These are phyloP conservation scores for Siniperca knerii DNA, from an alignment of 2,113 vertebrate genomes.

Conservation along the genomic window DNA sequence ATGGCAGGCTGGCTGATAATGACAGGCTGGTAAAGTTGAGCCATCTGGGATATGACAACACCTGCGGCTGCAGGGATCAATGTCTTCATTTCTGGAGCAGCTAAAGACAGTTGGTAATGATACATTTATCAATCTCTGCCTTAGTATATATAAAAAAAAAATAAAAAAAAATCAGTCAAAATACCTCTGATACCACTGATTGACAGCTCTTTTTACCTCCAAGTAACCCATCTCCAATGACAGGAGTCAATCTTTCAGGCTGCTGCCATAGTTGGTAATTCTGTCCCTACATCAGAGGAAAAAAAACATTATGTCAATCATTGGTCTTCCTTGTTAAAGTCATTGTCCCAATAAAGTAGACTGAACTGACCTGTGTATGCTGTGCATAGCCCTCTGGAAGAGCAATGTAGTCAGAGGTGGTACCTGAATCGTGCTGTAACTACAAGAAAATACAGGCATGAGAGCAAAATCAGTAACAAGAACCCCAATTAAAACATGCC, in stretches of 20 bases:
- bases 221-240: constrained; percentile 74
- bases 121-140: constrained; percentile 1
- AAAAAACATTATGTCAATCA: neutral
- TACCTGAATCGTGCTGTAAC: constrained; percentile 88
- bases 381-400: constrained; percentile 88
- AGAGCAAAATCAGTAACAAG: neutral
- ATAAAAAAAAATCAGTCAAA: neutral
- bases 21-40: constrained; percentile 90
- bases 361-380: constrained; percentile 87
- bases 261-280: constrained; percentile 89
- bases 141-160: neutral
- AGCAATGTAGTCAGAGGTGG: constrained; percentile 85
- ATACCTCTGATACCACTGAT: neutral
- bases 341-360: neutral
- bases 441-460: constrained; percentile 50
- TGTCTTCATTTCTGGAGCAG: constrained; percentile 76
- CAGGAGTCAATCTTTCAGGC: constrained; percentile 82
- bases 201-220: constrained; percentile 66
- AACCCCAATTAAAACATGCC: neutral
- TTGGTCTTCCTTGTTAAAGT: neutral
- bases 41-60: constrained; percentile 90
- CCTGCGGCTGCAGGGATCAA: constrained; percentile 84
- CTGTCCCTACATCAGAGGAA: constrained; percentile 80
- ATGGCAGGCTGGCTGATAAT: constrained; percentile 83
- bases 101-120: constrained; percentile 52